A percentile compares a stretch with the other conserved stretches of the same genome.
phyloP scores from a whole-genome alignment of 2,113 vertebrate species.

The Protobothrops flavoviridis region DNA sequence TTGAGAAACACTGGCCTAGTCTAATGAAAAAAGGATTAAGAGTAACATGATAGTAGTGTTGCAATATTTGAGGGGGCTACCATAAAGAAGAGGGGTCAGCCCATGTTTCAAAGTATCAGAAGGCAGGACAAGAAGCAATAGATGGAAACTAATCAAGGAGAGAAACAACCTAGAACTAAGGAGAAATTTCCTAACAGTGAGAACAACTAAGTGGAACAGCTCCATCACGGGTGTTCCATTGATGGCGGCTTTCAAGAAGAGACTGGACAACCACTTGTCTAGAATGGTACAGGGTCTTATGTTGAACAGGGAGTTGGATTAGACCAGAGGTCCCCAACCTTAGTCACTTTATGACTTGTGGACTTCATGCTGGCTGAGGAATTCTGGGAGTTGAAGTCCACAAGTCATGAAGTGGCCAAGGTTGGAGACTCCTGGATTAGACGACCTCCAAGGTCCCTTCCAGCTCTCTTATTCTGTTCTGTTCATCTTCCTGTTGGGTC shows the following conservation, averaged over 20 bases:
- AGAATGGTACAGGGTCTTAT: neutral
- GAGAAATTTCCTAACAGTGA: neutral
- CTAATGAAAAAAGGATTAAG: neutral
- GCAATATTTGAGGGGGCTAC: no score
- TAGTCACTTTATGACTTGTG: no score
- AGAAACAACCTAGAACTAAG: neutral
- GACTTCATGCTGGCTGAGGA: no score
- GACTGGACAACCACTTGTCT: neutral
- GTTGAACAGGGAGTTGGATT: neutral
- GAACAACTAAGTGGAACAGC: neutral
- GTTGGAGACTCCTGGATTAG: neutral
- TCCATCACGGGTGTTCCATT: neutral
- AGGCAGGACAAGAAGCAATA: neutral
- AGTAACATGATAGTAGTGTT: neutral
- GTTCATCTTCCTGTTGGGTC: neutral
- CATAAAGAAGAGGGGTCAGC: neutral
- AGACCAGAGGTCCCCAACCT: neutral
- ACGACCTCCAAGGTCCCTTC: neutral
- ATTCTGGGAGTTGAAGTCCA: no score
- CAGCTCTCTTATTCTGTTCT: neutral
- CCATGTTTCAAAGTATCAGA: neutral
- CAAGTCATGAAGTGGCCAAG: no score
- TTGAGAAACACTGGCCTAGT: no score
- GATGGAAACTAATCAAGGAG: neutral
- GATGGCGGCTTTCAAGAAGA: neutral